Base-by-base conservation (phyloP, 2,888 invertebrate genomes). In the Andrena bucephala region DNA sequence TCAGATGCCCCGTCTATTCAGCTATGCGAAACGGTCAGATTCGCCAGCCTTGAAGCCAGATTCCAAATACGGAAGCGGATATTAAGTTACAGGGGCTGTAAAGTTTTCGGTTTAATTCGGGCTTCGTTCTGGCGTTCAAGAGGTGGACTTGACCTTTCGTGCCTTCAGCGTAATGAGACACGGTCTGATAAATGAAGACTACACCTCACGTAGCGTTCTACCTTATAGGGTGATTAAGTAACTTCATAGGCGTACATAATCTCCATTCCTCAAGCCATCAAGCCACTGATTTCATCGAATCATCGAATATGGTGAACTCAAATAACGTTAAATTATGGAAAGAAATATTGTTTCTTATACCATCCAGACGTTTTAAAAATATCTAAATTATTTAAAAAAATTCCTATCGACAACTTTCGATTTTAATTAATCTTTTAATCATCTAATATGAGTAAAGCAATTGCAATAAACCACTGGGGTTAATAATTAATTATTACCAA, bases 21-120 rank as follows among this genome's bases (percentile, higher is more conserved):
- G 62, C 50, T 83, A 83, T 83, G 83, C 77, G 83, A 83, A 71
- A 71, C 67, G 57, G 66, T 13, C 6, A 63, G 59, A 77, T 72
- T 68, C 76, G n/a, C 24, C 42, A 66, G 42, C 65, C 36, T 60
- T 63, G 29, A 76, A 42, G 73, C 63, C 57, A 68, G 57, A 75
- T 82, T 82, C 82, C 82, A 52, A 24, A 71, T 76, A 67, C 69
- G 20, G 33, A 50, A 59, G 63, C 63, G 6, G 65, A 77, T 83
- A 77, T 77, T 83, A 83, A 82, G 67, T 81, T 70, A 82, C 71
- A 27, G 20, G 31, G 20, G 27, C 63, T 42, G 13, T 62, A 8
- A 42, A 76, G 33, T 83, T 72, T 76, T 71, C 36, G 36, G 48
- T 65, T 72, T 76, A 82, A 68, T 68, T 82, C 62, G 48, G 31